Evolutionary conservation across 2,113 vertebrate species (phyloP), one percentile per base, ranked within the genome.

Genomic region (Platycercus adscitus): DNA sequence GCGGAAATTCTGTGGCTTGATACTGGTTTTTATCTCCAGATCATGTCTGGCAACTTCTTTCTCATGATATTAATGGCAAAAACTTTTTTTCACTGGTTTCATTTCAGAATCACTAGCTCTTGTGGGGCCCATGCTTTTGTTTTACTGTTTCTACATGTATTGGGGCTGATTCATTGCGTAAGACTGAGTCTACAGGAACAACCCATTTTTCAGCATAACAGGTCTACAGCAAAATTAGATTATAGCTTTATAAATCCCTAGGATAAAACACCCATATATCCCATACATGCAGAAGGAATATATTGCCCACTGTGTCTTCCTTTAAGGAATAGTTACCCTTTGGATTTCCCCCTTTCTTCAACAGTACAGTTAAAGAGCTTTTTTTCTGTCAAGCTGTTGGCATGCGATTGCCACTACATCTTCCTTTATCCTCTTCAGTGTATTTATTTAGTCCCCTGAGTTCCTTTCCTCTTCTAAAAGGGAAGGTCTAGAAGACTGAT

Each of bases 171-270:
- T 91, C 95, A 88, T 89, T 86, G 85, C 65, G 26, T 1, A 18
- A 16, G 37, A 69, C 26, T 61, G 70, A 76, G 39, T 75, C 91
- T 56, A 82, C 7, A 55, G 89, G 92, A 97, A 96, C 7, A 50
- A 94, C 88, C 72, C 85, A 44, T 95, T 96, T 96, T 90, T 96
- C 95, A 97, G 89, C 26, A 3, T 87, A 96, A 96, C 53, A 69
- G 86, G 66, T 94, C 61, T 84, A 85, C 71, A 73, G 92, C 72
- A 92, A 96, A 97, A 96, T 93, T 75, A 95, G 86, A 94, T 93
- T 60, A 89, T 52, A 70, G 88, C 91, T 97, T 96, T 80, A 75
- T 82, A 94, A 96, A 95, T 93, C 77, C 83, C 72, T 64, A 21
- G 43, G 80, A 84, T 68, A 83, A 94, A 90, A 19, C 12, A 76